These are phyloP conservation scores for Orchestia grillus DNA, from an alignment of 1,140 invertebrate species.

Conservation along the genomic window DNA sequence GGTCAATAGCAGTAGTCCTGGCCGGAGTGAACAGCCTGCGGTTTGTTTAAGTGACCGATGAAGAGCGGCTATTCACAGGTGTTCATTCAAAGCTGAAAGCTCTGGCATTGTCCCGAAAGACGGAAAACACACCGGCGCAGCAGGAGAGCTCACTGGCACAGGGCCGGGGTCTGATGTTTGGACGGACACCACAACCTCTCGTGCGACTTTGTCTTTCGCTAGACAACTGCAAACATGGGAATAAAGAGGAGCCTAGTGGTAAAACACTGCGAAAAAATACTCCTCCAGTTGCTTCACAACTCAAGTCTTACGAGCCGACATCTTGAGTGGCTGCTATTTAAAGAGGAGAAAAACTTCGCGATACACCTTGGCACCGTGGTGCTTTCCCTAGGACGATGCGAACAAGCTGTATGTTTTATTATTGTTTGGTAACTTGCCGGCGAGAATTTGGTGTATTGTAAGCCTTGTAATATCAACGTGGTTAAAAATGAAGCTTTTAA, in stretches of 20 bases:
- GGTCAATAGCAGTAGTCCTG: neutral
- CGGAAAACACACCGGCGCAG: neutral
- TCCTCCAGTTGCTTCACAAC: neutral
- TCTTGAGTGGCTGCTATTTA: neutral
- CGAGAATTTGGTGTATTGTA: too few relatives aligned
- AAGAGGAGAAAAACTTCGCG: neutral
- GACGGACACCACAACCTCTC: conserved; percentile 36
- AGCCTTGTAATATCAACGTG: too few relatives aligned
- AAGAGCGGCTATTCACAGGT: conserved; percentile 31
- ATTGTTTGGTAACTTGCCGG: too few relatives aligned
- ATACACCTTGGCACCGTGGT: neutral
- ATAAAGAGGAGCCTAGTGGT: neutral
- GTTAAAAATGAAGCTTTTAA: too few relatives aligned
- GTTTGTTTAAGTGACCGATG: conserved; percentile 55
- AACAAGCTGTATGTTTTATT: neutral
- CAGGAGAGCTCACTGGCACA: neutral
- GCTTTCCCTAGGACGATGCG: neutral
- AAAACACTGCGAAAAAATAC: neutral
- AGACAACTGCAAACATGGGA: conserved; percentile 7
- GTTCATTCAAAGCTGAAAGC: conserved; percentile 30
- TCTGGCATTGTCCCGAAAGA: neutral
- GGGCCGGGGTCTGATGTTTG: neutral
- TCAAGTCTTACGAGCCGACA: neutral
- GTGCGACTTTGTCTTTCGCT: conserved; percentile 33
- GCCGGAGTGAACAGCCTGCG: neutral